Evolutionary conservation across 2,797 vertebrate species (phyloP).

Genomic region (Dendrocincla fuliginosa): DNA sequence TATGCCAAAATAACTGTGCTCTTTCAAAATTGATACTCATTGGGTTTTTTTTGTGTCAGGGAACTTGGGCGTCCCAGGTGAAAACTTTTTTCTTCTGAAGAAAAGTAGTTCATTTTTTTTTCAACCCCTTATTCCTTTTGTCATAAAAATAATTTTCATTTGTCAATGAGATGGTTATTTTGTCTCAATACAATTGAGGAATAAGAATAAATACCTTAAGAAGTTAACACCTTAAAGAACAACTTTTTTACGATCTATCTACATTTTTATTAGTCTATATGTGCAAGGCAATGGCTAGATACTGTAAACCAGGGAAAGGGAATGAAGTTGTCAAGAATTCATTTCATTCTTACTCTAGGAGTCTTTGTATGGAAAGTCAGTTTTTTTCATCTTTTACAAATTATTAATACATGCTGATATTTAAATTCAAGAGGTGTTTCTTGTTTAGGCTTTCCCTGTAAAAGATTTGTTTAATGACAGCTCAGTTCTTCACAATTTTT

Average conservation of each 20-base stretch:
- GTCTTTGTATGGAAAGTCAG: background rate
- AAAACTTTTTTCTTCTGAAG: background rate
- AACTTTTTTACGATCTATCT: conserved; percentile 24
- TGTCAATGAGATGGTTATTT: background rate
- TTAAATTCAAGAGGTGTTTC: background rate
- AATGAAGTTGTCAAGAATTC: conserved; percentile 62
- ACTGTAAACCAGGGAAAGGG: conserved; percentile 15
- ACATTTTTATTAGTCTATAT: conserved; percentile 22
- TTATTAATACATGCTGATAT: background rate
- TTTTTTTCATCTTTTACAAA: background rate
- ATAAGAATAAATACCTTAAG: background rate
- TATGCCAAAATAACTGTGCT: background rate
- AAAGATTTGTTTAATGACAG: background rate
- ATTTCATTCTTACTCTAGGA: conserved; percentile 19
- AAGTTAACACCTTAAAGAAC: background rate
- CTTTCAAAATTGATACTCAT: conserved; percentile 33
- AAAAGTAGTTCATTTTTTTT: background rate
- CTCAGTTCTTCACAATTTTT: background rate
- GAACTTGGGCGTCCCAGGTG: background rate
- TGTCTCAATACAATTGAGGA: background rate
- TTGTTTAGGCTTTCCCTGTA: background rate
- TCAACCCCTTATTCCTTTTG: background rate
- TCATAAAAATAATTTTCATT: background rate
- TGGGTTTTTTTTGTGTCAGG: background rate
- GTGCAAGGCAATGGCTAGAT: conserved; percentile 1